These are phyloP conservation scores for Synergus umbraculus DNA, from an alignment of 2,888 invertebrate species.

Conservation along the genomic window DNA sequence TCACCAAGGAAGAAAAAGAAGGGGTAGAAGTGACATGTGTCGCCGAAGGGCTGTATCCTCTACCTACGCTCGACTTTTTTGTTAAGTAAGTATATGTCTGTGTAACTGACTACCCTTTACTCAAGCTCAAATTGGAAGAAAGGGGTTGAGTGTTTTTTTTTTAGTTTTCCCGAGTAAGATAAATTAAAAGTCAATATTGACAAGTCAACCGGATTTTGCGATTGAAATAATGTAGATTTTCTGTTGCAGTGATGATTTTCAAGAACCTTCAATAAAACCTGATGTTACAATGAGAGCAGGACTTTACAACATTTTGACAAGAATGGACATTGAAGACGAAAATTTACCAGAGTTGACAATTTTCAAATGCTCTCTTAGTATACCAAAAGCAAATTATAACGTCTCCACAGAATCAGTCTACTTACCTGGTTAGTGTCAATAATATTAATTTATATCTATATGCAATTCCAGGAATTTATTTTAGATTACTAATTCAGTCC, in stretches of 20 bases:
- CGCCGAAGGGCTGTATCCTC: slow-evolving; percentile 71
- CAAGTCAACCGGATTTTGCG: not conserved
- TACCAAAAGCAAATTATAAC: slow-evolving; percentile 70
- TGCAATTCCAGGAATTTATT: not conserved
- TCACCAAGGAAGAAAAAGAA: slow-evolving; percentile 64
- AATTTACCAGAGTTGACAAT: slow-evolving; percentile 67
- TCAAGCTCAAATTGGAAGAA: not conserved
- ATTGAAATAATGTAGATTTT: not conserved
- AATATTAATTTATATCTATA: not conserved
- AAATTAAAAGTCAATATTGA: not conserved
- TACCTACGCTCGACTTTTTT: slow-evolving; percentile 72
- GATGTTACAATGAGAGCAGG: slow-evolving; percentile 64
- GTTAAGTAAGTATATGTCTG: slow-evolving; percentile 69
- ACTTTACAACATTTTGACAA: slow-evolving; percentile 68
- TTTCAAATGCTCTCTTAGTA: slow-evolving; percentile 71
- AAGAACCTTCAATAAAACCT: slow-evolving; percentile 61
- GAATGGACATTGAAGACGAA: slow-evolving; percentile 68
- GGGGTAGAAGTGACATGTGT: slow-evolving; percentile 71
- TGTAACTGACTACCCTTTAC: not conserved
- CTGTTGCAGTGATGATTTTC: slow-evolving; percentile 62
- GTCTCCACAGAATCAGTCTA: slow-evolving; percentile 69
- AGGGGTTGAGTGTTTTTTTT: not conserved
- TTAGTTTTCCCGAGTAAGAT: not conserved
- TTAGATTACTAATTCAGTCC: not conserved
- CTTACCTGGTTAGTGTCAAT: slow-evolving; percentile 69